Evolutionary conservation across 64 coral and sea anemone species (phyloP).

Genomic region (Stichodactyla helianthus): DNA sequence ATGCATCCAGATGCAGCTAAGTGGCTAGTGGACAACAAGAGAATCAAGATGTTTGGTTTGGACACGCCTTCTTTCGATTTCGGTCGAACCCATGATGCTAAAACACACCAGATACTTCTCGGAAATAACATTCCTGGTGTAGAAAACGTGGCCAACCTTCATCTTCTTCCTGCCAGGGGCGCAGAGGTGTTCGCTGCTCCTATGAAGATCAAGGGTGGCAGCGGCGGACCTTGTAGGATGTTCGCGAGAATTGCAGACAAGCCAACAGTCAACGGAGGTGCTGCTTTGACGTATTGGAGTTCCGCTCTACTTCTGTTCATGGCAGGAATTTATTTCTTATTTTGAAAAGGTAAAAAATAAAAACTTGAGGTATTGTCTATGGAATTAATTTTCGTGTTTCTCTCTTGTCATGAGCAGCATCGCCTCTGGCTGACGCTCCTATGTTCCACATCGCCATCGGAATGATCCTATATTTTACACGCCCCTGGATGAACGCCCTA

Average conservation of each 20-base stretch:
- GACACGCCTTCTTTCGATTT: slow-evolving; percentile 25
- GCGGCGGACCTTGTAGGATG: slow-evolving; percentile 31
- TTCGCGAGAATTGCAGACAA: slow-evolving; percentile 29
- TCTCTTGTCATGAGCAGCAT: too few species aligned
- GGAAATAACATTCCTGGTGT: slow-evolving; percentile 34
- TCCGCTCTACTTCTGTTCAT: background rate
- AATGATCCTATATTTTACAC: too few species aligned
- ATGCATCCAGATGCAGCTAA: background rate
- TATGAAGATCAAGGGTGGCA: slow-evolving; percentile 51
- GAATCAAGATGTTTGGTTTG: slow-evolving; percentile 14
- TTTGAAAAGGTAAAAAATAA: background rate
- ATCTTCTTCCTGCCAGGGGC: slow-evolving; percentile 42
- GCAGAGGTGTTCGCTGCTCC: slow-evolving; percentile 26
- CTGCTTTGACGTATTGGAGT: background rate
- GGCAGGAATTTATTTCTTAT: background rate
- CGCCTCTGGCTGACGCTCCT: too few species aligned
- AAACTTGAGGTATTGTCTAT: too few species aligned
- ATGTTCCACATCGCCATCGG: too few species aligned
- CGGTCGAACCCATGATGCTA: background rate
- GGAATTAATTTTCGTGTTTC: too few species aligned
- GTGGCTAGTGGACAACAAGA: slow-evolving; percentile 2
- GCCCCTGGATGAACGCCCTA: too few species aligned
- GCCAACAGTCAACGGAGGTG: background rate
- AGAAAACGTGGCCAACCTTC: slow-evolving; percentile 46
- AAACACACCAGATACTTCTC: slow-evolving; percentile 14